Evolutionary conservation across 2,888 invertebrate genomes (phyloP), one percentile per base, ranked within the genome.

Genomic region (Thereva unica): DNA sequence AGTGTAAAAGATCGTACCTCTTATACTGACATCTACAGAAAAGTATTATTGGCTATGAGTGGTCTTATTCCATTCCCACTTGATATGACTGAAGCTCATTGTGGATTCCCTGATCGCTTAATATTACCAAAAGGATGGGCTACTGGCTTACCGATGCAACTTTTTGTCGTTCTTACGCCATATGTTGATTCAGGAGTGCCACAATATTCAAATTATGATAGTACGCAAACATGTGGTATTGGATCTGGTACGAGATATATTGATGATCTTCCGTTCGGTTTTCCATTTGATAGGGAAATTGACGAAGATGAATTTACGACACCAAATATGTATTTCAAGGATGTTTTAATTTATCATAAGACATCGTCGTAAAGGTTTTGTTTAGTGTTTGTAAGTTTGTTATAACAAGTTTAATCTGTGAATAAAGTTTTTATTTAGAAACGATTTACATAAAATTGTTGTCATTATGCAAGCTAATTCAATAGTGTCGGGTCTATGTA

Each of bases 271-370:
- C 84, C 89, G 50, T 82, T 86, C 72, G 89, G 87, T 61, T 91
- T 86, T 83, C 91, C 91, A 71, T 85, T 91, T 75, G 90, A 91
- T 76, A 86, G 88, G 72, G 82, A 82, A 9, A 84, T 88, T 73
- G 38, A 85, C 56, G 79, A 84, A 34, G 78, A 79, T 49, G 82
- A 82, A 68, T 89, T 83, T 79, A 75, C 80, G 54, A 82, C 84
- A 66, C 84, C 85, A 38, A 87, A 88, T 79, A 84, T 85, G 82
- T 84, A 77, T 82, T 83, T 84, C 76, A 82, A 85, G 78, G 86
- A 87, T 73, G 84, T 87, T 4, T 41, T 56, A 2, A 56, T 65
- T 56, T 65, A 56, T 47, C 65, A 65, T 34, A 65, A 52, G 8
- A 7, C 23, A 23, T 23, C 23, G 23, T 23, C 23, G 23, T 23